Conservation (phyloP, 1,140 invertebrate genomes). For the Papilio dardanus region DNA sequence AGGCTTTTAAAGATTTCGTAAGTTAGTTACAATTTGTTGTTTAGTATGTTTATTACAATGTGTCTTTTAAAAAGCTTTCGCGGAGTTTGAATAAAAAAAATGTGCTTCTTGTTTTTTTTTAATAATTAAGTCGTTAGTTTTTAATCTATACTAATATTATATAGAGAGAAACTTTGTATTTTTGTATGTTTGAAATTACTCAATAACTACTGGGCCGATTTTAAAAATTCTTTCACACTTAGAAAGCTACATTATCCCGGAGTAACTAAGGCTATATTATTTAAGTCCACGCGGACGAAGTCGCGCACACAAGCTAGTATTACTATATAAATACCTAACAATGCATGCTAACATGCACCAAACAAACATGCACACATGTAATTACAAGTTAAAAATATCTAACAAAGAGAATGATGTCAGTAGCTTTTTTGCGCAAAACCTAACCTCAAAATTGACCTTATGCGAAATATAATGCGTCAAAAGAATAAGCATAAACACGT, state of each 20-base stretch:
- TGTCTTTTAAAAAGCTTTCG: background rate
- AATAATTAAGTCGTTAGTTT: too few relatives aligned
- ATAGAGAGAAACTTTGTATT: too few relatives aligned
- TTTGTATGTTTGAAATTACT: too few relatives aligned
- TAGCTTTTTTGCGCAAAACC: background rate
- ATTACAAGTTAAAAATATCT: background rate
- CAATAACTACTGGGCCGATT: too few relatives aligned
- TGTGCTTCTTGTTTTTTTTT: too few relatives aligned
- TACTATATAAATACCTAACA: too few relatives aligned
- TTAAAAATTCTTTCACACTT: too few relatives aligned
- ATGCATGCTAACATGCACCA: background rate
- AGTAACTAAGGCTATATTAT: too few relatives aligned
- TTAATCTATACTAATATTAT: too few relatives aligned
- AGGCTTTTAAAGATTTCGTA: background rate
- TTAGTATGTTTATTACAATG: background rate
- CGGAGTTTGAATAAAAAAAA: background rate
- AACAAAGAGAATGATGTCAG: background rate
- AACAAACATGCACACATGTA: background rate
- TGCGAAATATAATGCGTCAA: background rate
- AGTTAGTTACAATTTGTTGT: background rate
- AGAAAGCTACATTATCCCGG: too few relatives aligned
- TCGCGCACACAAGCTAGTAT: too few relatives aligned
- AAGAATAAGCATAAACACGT: background rate
- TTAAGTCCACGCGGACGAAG: too few relatives aligned
- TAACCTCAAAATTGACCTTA: conserved; percentile 22